A percentile compares a stretch with the other conserved stretches of the same genome.
Conservation (phyloP, 2,888 invertebrate species). For the Exocentrus adspersus region DNA sequence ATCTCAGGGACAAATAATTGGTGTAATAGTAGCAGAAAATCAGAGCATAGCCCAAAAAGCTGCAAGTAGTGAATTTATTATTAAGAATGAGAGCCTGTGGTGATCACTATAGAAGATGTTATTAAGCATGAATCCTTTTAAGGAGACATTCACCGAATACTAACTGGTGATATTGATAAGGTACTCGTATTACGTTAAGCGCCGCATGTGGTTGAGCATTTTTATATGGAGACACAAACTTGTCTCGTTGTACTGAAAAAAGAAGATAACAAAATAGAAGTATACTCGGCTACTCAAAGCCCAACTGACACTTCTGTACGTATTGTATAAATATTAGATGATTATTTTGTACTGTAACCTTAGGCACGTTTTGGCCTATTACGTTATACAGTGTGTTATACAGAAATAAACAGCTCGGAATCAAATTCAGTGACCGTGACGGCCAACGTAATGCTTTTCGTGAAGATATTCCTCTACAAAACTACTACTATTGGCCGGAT, state of each 20-base stretch:
- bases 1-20: slow-evolving; percentile 82
- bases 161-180: slow-evolving; percentile 74
- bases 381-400: too few relatives aligned
- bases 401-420: too few relatives aligned
- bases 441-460: too few relatives aligned
- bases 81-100: slow-evolving; percentile 81
- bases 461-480: too few relatives aligned
- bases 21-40: slow-evolving; percentile 75
- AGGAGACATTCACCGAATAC: slow-evolving; percentile 66
- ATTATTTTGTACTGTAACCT: too few relatives aligned
- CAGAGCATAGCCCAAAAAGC: slow-evolving; percentile 85
- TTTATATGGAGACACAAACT: slow-evolving; percentile 91
- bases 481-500: too few relatives aligned
- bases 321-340: too few relatives aligned
- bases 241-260: slow-evolving; percentile 76
- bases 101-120: slow-evolving; percentile 90
- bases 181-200: slow-evolving; percentile 76
- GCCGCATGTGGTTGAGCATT: slow-evolving; percentile 88
- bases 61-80: slow-evolving; percentile 79
- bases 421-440: too few relatives aligned
- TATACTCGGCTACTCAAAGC: slow-evolving; percentile 87
- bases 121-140: slow-evolving; percentile 80
- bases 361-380: too few relatives aligned
- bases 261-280: slow-evolving; percentile 86
- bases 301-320: slow-evolving; percentile 77